Percentiles rank a stretch among this genome's conserved stretches.
Conservation (phyloP, 1,140 invertebrate species). For the Stratiolaelaps scimitus region DNA sequence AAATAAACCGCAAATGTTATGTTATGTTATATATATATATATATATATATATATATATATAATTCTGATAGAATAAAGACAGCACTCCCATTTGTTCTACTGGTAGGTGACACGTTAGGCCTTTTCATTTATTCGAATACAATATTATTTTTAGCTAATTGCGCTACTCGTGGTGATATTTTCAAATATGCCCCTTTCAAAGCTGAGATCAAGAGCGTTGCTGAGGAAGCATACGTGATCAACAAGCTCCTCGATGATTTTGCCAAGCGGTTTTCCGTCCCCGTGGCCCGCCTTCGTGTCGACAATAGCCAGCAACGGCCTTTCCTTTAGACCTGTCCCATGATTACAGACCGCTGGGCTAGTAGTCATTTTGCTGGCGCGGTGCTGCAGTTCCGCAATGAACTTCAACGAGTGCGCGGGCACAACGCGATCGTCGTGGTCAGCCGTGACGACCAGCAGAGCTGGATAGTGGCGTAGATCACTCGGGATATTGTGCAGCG, state of each 20-base stretch:
- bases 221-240: neutral
- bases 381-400: constrained; percentile 1
- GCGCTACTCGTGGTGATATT: too few species aligned
- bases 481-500: constrained; percentile 72
- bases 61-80: too few species aligned
- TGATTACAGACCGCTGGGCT: too few species aligned
- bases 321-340: constrained; percentile 39
- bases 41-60: too few species aligned
- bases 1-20: too few species aligned
- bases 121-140: too few species aligned
- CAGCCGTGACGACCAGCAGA: neutral
- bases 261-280: neutral
- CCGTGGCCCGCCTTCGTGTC: neutral
- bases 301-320: constrained; percentile 38
- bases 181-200: neutral
- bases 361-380: neutral
- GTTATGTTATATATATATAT: too few species aligned
- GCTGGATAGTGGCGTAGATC: neutral
- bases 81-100: too few species aligned
- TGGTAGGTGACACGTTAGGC: too few species aligned
- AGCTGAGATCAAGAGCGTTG: neutral
- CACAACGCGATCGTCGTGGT: neutral
- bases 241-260: neutral
- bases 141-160: too few species aligned
- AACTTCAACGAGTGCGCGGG: constrained; percentile 22